Percentiles rank a stretch among this genome's conserved stretches.
Evolutionary conservation across 2,797 vertebrate species (phyloP).

Genomic region (Lophotriccus pileatus): DNA sequence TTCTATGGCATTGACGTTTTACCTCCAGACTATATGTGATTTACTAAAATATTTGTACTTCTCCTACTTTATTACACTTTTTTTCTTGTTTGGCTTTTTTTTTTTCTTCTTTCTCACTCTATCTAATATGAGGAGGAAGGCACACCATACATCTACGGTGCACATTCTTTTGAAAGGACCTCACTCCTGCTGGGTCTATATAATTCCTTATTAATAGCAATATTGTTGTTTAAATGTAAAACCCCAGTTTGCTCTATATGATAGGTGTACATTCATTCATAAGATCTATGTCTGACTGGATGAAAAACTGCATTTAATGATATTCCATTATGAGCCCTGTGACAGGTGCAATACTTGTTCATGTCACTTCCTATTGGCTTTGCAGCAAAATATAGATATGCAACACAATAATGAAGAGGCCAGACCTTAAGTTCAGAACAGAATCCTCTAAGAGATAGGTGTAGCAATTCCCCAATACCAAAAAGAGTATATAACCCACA

Average conservation of each 20-base stretch:
- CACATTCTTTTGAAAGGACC: neutral
- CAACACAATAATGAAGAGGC: neutral
- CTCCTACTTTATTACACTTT: neutral
- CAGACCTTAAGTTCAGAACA: neutral
- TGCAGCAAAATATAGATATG: neutral
- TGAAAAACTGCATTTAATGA: slow-evolving; percentile 24
- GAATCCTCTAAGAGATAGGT: neutral
- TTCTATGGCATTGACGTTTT: neutral
- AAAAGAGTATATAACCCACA: neutral
- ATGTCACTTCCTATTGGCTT: slow-evolving; percentile 18
- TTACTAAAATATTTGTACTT: neutral
- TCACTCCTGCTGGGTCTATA: neutral
- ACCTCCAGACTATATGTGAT: neutral
- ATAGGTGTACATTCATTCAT: neutral
- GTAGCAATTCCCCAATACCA: neutral
- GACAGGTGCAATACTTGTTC: slow-evolving; percentile 12
- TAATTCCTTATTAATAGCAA: neutral
- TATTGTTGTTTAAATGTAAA: neutral
- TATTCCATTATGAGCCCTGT: neutral
- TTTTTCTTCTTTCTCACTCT: neutral
- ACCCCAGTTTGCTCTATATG: neutral
- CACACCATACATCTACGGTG: accelerated
- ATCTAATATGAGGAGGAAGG: neutral
- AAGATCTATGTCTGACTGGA: neutral
- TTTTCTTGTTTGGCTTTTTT: no score